Evolutionary conservation across 53 echinoderm and acorn worm genomes (phyloP), one percentile per base, ranked within the genome.

Genomic region (Holothuria scabra): DNA sequence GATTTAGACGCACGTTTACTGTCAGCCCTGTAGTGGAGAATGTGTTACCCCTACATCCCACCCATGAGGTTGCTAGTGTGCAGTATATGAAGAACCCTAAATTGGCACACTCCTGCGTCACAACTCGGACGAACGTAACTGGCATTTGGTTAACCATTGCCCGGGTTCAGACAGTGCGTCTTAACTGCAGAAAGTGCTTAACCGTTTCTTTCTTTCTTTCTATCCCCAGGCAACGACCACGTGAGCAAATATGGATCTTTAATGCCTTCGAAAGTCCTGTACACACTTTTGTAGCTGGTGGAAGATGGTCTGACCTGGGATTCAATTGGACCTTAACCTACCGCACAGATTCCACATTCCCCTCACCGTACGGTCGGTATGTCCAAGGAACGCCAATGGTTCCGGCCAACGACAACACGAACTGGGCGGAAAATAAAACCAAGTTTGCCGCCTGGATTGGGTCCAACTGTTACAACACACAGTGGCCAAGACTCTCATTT

Each of bases 381-480:
- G 56, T 12, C n/a, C 76, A 5, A 5, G 76, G 76, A 23, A 6
- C 28, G 12, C 76, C 76, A 14, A 26, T 76, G 16, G 25, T 76
- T 4, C 52, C 76, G 10, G 21, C 23, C 12, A 12, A 25, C 30
- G 76, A 76, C 24, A 76, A 1, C 76, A 76, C 76, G 28, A 49
- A 76, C 76, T 76, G 76, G 76, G 76, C 76, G n/a, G 52, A 4
- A 23, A 56, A 56, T 49, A 76, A 76, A 30, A 76, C 76, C 24
- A 46, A 76, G 12, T 76, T 76, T 52, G 76, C 76, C 8, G 76
- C 76, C 2, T 76, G 76, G 76, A 76, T 76, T 56, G 76, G 76
- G 28, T 76, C 76, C 2, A 76, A 76, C 49, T 76, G 76, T 48
- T 56, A 52, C 76, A 76, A 76, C 16, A 76, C 76, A 48, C 52